Evolutionary conservation across 2,888 invertebrate genomes (phyloP).

Genomic region (Coecobrya sp.): DNA sequence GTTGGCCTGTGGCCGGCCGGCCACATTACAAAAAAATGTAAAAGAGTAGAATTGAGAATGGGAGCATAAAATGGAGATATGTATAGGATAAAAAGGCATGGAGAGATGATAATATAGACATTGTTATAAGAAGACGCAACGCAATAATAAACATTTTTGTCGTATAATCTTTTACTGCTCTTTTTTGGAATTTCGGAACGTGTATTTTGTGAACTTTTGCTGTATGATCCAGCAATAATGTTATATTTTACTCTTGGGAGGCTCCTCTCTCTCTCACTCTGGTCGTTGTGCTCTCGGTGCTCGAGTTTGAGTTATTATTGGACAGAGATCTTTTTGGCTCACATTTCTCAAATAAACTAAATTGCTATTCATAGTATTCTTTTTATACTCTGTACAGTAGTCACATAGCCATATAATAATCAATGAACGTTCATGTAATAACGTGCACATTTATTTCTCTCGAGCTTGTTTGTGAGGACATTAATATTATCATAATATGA

Average conservation of each 20-base stretch:
- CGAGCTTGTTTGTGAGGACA: no score
- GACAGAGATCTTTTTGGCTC: conserved; percentile 11
- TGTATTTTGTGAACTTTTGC: conserved; percentile 31
- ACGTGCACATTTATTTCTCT: no score
- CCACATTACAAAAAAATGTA: neutral
- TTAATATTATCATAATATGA: no score
- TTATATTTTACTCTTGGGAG: conserved; percentile 18
- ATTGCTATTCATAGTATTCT: neutral
- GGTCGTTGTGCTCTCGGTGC: neutral
- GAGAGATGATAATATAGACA: no score
- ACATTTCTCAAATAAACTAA: neutral
- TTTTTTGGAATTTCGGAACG: conserved; percentile 6
- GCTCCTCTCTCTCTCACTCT: neutral
- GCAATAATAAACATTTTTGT: conserved; percentile 37
- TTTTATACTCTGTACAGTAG: neutral
- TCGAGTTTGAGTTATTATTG: neutral
- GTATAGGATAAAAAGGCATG: neutral
- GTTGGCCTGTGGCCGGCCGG: conserved; percentile 29
- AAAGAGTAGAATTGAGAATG: conserved; percentile 7
- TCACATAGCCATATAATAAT: neutral
- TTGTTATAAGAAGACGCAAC: neutral
- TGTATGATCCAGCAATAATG: conserved; percentile 4
- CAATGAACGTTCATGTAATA: neutral
- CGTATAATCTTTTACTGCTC: conserved; percentile 13
- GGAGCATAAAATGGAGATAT: neutral